Base-by-base conservation (phyloP, 2,113 vertebrate genomes). In the Limanda limanda region DNA sequence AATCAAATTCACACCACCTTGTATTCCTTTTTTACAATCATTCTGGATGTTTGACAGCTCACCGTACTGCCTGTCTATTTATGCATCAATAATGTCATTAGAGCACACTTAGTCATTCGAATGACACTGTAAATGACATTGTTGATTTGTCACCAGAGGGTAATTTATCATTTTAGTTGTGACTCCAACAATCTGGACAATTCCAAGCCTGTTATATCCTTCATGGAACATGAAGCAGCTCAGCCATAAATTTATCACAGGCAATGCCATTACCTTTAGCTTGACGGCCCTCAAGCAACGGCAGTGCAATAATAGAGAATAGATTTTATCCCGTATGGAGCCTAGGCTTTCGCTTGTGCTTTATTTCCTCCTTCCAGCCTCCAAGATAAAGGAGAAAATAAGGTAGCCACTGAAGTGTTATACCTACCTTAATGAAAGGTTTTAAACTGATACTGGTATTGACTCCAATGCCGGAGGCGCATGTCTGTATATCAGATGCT, bases 281-380 rank as follows among this genome's bases (percentile, higher is more conserved):
- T 80, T 90, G 86, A 92, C 83, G 90, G 91, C 86, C 91, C 87
- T 87, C 88, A 73, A 93, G 92, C 90, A 85, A 86, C 68, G 51
- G 76, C 86, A 87, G 86, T 76, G 89, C 89, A 92, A 93, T 94
- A 94, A 93, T 90, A 88, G 87, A 91, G 91, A 94, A 94, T 91
- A 92, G 92, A 93, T 94, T 91, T 91, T 91, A 92, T 94, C 91
- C 90, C 89, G 65, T 90, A 83, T 88, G 86, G 90, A 88, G 85
- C 71, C 13, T 18, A 82, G 81, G 84, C 79, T 86, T 86, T 84
- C 52, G 76, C 82, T 77, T 76, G 85, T 74, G 89, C 90, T 92
- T 93, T 93, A 91, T 91, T 92, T 91, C 82, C 80, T 86, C 84
- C 79, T 86, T 84, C 89, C 83, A 92, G 91, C 88, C 77, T 80